Percentiles rank a stretch among this genome's conserved stretches.
These are phyloP conservation scores for Charina bottae DNA, from an alignment of 2,113 vertebrate genomes.

Conservation along the genomic window DNA sequence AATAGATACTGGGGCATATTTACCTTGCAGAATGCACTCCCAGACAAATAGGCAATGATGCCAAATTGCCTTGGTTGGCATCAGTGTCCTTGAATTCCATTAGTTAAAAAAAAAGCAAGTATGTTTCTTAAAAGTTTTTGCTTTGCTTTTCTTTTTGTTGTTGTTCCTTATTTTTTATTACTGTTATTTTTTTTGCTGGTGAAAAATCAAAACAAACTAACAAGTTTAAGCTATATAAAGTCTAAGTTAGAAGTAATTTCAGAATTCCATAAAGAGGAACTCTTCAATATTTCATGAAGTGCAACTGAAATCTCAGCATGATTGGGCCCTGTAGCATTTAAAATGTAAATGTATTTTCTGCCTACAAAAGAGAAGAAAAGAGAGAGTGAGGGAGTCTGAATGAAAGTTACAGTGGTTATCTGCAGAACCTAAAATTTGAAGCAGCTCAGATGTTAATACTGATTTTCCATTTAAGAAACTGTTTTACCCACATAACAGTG, in stretches of 20 bases:
- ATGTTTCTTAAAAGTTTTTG: not conserved
- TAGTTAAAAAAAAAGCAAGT: not conserved
- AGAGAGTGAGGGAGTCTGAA: not conserved
- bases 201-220: not conserved
- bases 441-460: not conserved
- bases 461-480: slow-evolving; percentile 19
- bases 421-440: not conserved
- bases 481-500: slow-evolving; percentile 18
- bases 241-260: not conserved
- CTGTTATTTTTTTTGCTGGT: not conserved
- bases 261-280: not conserved
- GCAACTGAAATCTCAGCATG: not conserved
- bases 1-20: not conserved
- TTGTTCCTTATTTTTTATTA: not conserved
- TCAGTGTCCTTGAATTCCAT: not conserved
- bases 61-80: not conserved
- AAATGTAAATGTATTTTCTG: not conserved
- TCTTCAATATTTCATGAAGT: not conserved
- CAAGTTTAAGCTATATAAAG: not conserved
- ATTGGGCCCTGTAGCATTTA: not conserved
- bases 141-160: not conserved
- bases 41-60: not conserved
- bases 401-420: not conserved
- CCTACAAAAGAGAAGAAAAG: not conserved
- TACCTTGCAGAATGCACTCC: not conserved